Evolutionary conservation across 2,113 vertebrate species (phyloP).

Genomic region (Rhabdornis inornatus): DNA sequence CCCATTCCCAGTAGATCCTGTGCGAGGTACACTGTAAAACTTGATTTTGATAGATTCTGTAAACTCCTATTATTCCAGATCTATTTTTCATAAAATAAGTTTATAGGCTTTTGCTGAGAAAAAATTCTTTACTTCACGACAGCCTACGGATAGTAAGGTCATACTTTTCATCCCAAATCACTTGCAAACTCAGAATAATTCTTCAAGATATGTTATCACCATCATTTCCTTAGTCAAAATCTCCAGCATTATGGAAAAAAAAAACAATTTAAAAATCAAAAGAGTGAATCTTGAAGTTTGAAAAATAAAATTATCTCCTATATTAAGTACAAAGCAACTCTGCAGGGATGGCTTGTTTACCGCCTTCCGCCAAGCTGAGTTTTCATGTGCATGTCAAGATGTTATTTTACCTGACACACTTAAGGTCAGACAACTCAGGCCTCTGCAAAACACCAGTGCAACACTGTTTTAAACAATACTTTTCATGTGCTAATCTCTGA

Average conservation of each 20-base stretch:
- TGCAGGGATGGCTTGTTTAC: background rate
- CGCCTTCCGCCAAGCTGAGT: background rate
- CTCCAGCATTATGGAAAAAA: background rate
- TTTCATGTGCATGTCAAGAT: background rate
- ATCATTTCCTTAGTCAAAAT: background rate
- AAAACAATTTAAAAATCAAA: background rate
- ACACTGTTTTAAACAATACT: background rate
- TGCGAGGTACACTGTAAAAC: background rate
- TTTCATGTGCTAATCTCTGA: slow-evolving; percentile 26
- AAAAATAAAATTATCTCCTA: background rate
- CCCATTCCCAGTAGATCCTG: background rate
- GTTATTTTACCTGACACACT: background rate
- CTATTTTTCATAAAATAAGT: background rate
- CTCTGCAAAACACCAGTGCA: background rate
- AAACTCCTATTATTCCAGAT: background rate
- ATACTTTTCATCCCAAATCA: background rate
- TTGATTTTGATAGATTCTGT: background rate
- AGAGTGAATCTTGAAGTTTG: background rate
- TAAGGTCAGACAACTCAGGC: background rate
- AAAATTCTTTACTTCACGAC: background rate
- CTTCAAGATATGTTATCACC: background rate
- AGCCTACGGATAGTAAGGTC: background rate
- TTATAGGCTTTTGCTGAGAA: background rate
- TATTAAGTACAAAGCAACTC: background rate
- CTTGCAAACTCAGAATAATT: background rate